A percentile compares a stretch with the other conserved stretches of the same genome.
Conservation (phyloP, 2,113 vertebrate species). For the Campylorhamphus procurvoides region DNA sequence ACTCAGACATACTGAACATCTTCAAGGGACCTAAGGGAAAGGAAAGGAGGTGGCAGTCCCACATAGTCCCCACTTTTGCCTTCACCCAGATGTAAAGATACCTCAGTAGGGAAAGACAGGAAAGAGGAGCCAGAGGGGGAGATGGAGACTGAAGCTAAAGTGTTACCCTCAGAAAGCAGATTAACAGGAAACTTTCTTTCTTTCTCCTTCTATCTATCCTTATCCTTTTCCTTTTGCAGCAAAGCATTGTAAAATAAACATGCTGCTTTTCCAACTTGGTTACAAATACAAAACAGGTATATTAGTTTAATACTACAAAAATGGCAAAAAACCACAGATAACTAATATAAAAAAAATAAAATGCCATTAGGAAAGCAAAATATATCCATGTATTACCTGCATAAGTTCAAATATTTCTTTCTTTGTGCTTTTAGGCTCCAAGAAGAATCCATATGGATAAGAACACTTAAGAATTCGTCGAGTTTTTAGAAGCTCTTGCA, state of each 20-base stretch:
- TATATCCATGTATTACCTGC: slow-evolving; percentile 82
- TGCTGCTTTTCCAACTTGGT: not conserved
- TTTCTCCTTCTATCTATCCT: not conserved
- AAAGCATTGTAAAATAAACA: not conserved
- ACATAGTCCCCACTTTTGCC: not conserved
- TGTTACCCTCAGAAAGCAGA: not conserved
- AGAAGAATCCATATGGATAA: slow-evolving; percentile 98
- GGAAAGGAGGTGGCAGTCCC: not conserved
- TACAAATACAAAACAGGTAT: not conserved
- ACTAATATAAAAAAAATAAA: not conserved
- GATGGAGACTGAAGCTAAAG: not conserved
- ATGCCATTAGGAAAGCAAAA: not conserved
- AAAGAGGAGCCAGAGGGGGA: not conserved
- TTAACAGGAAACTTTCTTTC: not conserved
- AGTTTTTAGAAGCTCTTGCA: slow-evolving; percentile 95
- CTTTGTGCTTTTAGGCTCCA: slow-evolving; percentile 99
- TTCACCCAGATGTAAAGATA: not conserved
- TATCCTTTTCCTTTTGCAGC: not conserved
- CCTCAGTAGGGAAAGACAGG: not conserved
- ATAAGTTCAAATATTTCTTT: slow-evolving; percentile 99
- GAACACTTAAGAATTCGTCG: slow-evolving; percentile 99
- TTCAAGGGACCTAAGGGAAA: not conserved
- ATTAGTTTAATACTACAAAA: not conserved
- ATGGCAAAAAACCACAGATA: not conserved
- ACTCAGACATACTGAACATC: not conserved